Percentiles rank a stretch among this genome's conserved stretches.
These are phyloP conservation scores for Megaptera novaeangliae DNA, from an alignment of 2,113 vertebrate genomes.

Conservation along the genomic window DNA sequence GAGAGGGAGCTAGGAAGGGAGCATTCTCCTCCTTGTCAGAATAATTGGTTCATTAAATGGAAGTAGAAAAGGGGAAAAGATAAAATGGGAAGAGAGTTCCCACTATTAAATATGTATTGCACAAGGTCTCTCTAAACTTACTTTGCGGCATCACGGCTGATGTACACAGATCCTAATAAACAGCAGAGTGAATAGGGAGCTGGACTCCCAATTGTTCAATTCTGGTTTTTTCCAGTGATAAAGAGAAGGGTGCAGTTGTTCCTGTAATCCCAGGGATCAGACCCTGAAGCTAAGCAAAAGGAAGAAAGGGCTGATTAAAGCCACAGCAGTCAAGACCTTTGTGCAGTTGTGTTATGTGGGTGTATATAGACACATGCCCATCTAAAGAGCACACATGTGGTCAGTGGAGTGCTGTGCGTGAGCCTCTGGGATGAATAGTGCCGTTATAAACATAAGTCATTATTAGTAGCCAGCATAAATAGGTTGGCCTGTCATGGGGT, in stretches of 20 bases:
- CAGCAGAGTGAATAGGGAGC: constrained; percentile 30
- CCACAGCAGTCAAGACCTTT: constrained; percentile 68
- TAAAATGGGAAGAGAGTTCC: constrained; percentile 65
- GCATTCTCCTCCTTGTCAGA: constrained; percentile 71
- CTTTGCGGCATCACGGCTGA: constrained; percentile 12
- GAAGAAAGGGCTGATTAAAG: constrained; percentile 71
- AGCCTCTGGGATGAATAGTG: constrained; percentile 56
- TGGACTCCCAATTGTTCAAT: constrained; percentile 58
- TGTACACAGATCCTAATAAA: constrained; percentile 62
- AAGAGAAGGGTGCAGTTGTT: constrained; percentile 43
- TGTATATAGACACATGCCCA: constrained; percentile 37
- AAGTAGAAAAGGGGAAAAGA: constrained; percentile 66
- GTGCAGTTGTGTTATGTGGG: constrained; percentile 39
- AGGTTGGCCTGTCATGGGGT: constrained; percentile 71
- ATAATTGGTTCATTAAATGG: constrained; percentile 78
- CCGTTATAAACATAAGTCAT: constrained; percentile 70
- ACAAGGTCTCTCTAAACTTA: constrained; percentile 43
- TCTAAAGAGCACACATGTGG: constrained; percentile 47
- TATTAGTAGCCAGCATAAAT: constrained; percentile 72
- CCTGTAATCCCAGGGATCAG: constrained; percentile 56
- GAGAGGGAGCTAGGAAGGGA: constrained; percentile 63
- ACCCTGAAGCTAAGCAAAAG: constrained; percentile 44
- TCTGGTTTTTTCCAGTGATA: neutral
- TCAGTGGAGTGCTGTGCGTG: constrained; percentile 46
- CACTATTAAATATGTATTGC: constrained; percentile 60